Base-by-base conservation (phyloP, 2,797 vertebrate species). In the Sternarchorhynchus goeldii region DNA sequence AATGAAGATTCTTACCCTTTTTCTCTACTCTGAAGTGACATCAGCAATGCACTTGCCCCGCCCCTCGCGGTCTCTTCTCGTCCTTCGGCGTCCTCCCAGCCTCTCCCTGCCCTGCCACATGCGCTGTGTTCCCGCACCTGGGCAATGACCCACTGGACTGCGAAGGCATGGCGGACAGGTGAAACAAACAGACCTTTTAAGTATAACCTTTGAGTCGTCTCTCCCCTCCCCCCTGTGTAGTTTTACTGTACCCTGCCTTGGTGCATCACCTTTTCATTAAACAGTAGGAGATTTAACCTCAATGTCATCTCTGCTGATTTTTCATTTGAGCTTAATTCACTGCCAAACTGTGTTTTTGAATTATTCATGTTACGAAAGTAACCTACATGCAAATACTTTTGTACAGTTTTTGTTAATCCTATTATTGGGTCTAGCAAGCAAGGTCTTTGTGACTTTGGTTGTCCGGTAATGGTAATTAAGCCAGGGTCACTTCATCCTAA, bases 201-300 rank as follows among this genome's bases (percentile, higher is more conserved):
- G 87, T 88, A 89, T 83, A 81, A 85, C 75, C 75, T 87, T 83
- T 86, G 77, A 86, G 76, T 82, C 85, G 88, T 86, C 86, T 83
- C 88, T 89, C 79, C 73, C 75, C 62, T 59, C 34, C 89, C 81
- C 84, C 84, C 89, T 86, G 90, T 85, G 84, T 93, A 92, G 91
- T 92, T 94, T 93, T 92, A 91, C 92, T 93, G 93, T 94, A 93
- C 89, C 90, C 89, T 93, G 90, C 92, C 79, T 93, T 91, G 91
- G 87, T 86, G 88, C 88, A 85, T 89, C 89, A 92, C 86, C 86
- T 86, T 91, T 90, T 93, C 91, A 94, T 94, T 94, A 94, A 94
- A 94, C 89, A 86, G 91, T 93, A 94, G 93, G 90, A 92, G 90
- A 89, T 92, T 92, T 92, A 93, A 92, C 89, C 79, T 82, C 77